Conservation (phyloP, 2,888 invertebrate genomes). For the Leptinotarsa tumamoca region DNA sequence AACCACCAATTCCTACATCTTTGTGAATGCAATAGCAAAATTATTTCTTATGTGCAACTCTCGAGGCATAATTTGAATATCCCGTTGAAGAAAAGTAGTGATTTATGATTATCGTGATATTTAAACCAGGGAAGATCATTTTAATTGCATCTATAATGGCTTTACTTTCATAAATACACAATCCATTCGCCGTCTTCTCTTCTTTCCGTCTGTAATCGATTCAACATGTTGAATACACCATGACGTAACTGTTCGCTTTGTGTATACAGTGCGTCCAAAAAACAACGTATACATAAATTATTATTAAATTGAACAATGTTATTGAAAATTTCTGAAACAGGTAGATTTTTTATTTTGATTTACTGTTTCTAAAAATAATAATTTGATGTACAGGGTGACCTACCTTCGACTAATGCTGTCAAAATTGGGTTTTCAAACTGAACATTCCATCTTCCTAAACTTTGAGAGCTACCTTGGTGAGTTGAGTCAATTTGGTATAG, state of each 20-base stretch:
- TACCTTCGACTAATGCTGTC: too few species aligned
- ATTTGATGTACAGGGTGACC: too few species aligned
- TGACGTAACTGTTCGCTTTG: background rate
- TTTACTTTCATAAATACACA: slow-evolving; percentile 10
- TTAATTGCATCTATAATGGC: slow-evolving; percentile 3
- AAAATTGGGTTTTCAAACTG: too few species aligned
- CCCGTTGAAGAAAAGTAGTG: background rate
- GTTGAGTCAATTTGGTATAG: too few species aligned
- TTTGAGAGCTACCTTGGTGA: too few species aligned
- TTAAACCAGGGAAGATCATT: slow-evolving; percentile 5
- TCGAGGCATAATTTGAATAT: slow-evolving; percentile 12
- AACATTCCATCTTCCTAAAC: too few species aligned
- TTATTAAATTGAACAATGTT: too few species aligned
- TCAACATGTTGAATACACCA: background rate
- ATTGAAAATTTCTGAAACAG: too few species aligned
- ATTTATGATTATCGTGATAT: slow-evolving; percentile 15
- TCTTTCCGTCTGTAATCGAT: slow-evolving; percentile 2
- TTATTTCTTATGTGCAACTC: background rate
- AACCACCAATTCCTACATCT: background rate
- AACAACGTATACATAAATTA: too few species aligned
- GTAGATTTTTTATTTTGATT: too few species aligned
- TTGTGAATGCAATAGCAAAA: slow-evolving; percentile 4
- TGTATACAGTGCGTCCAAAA: too few species aligned
- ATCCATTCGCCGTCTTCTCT: background rate
- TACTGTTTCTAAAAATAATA: too few species aligned